These are phyloP conservation scores for Chloroceryle amazona DNA, from an alignment of 2,797 vertebrate species.

Conservation along the genomic window DNA sequence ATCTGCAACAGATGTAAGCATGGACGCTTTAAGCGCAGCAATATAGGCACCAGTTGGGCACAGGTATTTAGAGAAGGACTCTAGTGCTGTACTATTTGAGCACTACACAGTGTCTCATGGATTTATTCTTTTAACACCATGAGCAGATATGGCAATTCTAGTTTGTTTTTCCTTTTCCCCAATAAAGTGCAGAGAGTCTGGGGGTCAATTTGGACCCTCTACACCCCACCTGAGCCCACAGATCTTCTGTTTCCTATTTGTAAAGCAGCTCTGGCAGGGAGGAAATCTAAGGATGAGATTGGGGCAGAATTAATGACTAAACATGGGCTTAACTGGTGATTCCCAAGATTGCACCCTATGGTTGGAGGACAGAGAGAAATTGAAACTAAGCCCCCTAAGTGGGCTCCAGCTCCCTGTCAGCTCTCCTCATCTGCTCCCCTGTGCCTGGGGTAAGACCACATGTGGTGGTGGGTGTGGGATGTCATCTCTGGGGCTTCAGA, in stretches of 20 bases:
- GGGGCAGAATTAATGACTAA: neutral
- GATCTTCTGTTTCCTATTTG: neutral
- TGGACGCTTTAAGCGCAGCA: neutral
- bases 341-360: neutral
- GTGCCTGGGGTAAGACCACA: accelerated
- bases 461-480: accelerated
- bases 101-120: neutral
- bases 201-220: neutral
- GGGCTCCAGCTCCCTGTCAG: neutral
- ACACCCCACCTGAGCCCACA: neutral
- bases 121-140: neutral
- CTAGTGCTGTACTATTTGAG: neutral
- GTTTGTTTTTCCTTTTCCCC: neutral
- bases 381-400: neutral
- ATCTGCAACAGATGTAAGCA: slow-evolving; percentile 3
- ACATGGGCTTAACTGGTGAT: neutral
- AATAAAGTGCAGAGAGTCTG: neutral
- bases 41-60: neutral
- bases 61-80: neutral
- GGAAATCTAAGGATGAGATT: neutral
- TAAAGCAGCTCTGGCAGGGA: neutral
- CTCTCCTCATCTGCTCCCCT: neutral
- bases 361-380: neutral
- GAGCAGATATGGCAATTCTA: accelerated
- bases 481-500: accelerated